Evolutionary conservation across 2,113 vertebrate species (phyloP).

Genomic region (Candoia aspera): DNA sequence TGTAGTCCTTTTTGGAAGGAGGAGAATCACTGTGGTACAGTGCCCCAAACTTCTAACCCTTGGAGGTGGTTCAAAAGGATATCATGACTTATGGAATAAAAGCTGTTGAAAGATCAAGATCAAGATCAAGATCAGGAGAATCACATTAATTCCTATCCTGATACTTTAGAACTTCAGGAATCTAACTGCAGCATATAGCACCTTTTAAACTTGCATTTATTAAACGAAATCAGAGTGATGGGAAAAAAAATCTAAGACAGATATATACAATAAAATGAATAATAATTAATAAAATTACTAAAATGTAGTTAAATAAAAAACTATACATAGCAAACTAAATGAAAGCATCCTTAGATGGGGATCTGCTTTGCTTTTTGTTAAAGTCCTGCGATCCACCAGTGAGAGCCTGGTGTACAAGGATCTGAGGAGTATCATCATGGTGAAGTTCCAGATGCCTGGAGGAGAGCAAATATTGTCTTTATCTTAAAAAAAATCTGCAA

Average conservation of each 20-base stretch:
- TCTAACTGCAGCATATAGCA: neutral
- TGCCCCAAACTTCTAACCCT: neutral
- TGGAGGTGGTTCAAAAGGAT: neutral
- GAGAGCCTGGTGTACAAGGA: neutral
- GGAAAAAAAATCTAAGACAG: neutral
- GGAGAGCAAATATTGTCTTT: neutral
- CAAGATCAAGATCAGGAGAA: neutral
- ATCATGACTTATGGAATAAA: neutral
- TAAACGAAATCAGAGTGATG: neutral
- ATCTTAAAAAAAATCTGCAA: neutral
- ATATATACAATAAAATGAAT: neutral
- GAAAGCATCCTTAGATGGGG: neutral
- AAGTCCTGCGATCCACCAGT: neutral
- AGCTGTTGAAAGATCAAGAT: neutral
- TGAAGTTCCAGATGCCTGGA: neutral
- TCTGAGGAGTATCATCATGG: neutral
- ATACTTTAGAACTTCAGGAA: neutral
- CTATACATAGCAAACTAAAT: neutral
- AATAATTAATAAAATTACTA: neutral
- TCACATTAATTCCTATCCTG: neutral
- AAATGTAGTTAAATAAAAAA: neutral
- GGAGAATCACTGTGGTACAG: neutral
- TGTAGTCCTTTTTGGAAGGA: no score
- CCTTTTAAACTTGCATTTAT: neutral
- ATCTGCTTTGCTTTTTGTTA: neutral